Evolutionary conservation across 1,140 invertebrate genomes (phyloP), one percentile per base, ranked within the genome.

Genomic region (Bombus superbus): DNA sequence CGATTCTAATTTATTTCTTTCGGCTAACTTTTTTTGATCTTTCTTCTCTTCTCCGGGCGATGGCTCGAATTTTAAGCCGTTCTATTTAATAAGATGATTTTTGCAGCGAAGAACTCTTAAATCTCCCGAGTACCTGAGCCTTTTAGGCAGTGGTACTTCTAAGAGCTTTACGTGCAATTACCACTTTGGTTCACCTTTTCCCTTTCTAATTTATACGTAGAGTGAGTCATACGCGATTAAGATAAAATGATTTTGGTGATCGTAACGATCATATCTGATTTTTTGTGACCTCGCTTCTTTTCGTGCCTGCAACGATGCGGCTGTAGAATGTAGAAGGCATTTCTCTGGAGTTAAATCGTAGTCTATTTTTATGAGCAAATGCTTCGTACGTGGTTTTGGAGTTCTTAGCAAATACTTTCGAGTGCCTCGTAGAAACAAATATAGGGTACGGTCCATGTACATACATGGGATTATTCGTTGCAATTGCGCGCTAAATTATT

Each of bases 1-100:
- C 32, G 66, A 79, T 69, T 68, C 32, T 78, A 84, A 84, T 79
- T 79, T 35, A 59, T 80, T 35, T 40, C n/a, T 28, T 80, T 40
- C 38, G 35, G 1, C 44, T n/a, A 69, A 44, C 64, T 40, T 78
- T 25, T 57, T 71, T 53, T 38, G 28, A 25, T 59, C 25, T 40
- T 72, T 6, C 25, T 72, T 15, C 18, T 71, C 44, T 44, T 62
- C 59, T n/a, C 38, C 28, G 35, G 35, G 35, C 25, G 40, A n/a
- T 38, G 35, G 35, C 13, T n/a, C 35, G 47, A 38, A 71, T 80
- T 71, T 71, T 25, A 68, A 66, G 6, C 25, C 77, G 42, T 40
- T 28, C 42, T 15, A 53, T 47, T 25, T 47, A 53, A 69, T 53
- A 53, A 69, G 69, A 35, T 71, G 38, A 32, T n/a, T 66, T 28